phyloP scores from a whole-genome alignment of 2,113 vertebrate genomes.

The Campylomormyrus tamandua region DNA sequence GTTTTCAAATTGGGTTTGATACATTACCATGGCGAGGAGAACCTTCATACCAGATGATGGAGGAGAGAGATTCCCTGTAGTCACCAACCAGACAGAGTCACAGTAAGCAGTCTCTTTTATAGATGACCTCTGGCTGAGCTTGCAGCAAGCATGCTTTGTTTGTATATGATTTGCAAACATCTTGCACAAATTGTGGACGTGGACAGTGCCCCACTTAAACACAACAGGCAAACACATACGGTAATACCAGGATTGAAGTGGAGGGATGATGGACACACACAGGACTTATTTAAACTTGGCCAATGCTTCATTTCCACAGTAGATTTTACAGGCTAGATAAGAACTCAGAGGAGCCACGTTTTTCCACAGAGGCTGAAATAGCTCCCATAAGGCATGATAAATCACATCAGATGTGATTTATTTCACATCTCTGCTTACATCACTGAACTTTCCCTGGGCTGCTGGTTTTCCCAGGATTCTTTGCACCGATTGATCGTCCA shows the following conservation, averaged over 20 bases:
- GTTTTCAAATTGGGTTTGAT: background rate
- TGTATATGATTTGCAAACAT: constrained; percentile 49
- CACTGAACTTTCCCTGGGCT: background rate
- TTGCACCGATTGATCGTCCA: background rate
- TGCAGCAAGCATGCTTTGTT: constrained; percentile 17
- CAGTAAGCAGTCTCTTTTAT: constrained; percentile 41
- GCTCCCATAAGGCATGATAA: background rate
- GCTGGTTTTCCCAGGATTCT: constrained; percentile 45
- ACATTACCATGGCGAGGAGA: background rate
- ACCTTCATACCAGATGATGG: constrained; percentile 46
- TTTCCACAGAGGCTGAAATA: background rate
- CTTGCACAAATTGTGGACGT: background rate
- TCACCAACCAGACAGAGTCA: constrained; percentile 27
- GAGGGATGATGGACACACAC: background rate
- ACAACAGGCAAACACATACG: background rate
- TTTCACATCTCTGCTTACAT: background rate
- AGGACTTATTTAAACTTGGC: background rate
- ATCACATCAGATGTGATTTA: background rate
- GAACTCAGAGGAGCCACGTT: background rate
- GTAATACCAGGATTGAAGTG: background rate
- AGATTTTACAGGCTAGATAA: constrained; percentile 37
- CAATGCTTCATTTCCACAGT: constrained; percentile 45
- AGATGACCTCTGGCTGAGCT: constrained; percentile 29
- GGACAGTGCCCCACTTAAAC: background rate
- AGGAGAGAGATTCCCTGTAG: constrained; percentile 22